phyloP scores from a whole-genome alignment of 2,888 invertebrate genomes.

The Sphaerophoria rueppellii region DNA sequence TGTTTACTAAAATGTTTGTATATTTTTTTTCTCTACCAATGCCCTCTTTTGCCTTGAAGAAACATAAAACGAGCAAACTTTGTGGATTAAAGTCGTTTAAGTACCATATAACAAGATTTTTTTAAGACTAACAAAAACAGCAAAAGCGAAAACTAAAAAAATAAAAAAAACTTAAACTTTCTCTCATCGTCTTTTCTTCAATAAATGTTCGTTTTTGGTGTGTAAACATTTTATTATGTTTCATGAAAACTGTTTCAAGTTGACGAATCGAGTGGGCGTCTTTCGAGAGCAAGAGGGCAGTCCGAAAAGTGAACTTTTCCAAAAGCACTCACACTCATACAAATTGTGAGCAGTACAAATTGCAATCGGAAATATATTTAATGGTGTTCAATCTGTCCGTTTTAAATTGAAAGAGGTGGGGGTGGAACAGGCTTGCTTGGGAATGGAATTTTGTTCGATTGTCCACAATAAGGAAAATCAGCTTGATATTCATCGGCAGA shows the following conservation, averaged over 20 bases:
- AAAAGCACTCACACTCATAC: slow-evolving; percentile 38
- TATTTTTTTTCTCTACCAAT: slow-evolving; percentile 20
- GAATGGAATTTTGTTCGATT: too few relatives aligned
- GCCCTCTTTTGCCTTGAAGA: slow-evolving; percentile 5
- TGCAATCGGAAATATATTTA: slow-evolving; percentile 58
- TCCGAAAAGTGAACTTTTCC: not conserved
- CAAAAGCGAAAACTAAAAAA: not conserved
- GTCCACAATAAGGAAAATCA: too few relatives aligned
- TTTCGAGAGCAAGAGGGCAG: not conserved
- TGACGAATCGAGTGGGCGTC: not conserved
- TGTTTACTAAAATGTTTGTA: slow-evolving; percentile 55
- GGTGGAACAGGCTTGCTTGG: not conserved
- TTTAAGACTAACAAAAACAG: not conserved
- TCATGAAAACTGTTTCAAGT: slow-evolving; percentile 47
- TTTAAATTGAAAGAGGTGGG: not conserved
- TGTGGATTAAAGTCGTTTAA: slow-evolving; percentile 62
- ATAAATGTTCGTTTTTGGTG: slow-evolving; percentile 29
- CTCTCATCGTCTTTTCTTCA: slow-evolving; percentile 6
- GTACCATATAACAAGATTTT: slow-evolving; percentile 54
- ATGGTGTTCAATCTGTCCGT: slow-evolving; percentile 58
- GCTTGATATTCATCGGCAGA: too few relatives aligned
- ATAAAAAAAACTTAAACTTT: slow-evolving; percentile 46
- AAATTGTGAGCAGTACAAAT: slow-evolving; percentile 45
- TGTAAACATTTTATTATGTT: slow-evolving; percentile 62
- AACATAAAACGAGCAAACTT: slow-evolving; percentile 53